phyloP scores from a whole-genome alignment of 1,140 invertebrate species.

The Microvelia longipes region DNA sequence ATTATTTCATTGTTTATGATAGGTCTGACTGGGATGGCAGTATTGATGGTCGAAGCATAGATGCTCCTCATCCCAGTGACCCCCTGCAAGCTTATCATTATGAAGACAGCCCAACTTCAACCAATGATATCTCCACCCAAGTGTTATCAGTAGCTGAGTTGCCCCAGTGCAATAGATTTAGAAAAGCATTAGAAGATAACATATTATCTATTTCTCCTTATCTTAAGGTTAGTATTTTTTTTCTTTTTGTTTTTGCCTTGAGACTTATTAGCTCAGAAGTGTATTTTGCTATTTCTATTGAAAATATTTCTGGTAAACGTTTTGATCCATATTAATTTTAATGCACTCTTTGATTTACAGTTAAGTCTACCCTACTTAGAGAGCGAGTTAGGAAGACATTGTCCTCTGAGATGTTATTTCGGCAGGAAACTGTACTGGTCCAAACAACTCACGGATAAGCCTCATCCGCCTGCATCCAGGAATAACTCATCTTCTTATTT shows the following conservation, averaged over 20 bases:
- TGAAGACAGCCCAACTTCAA: constrained; percentile 35
- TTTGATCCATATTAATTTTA: too few species aligned
- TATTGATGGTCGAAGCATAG: too few species aligned
- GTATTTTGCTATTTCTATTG: too few species aligned
- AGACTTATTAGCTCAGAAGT: background rate
- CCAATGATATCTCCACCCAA: constrained; percentile 17
- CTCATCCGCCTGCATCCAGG: background rate
- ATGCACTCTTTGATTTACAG: too few species aligned
- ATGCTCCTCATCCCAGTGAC: constrained; percentile 47
- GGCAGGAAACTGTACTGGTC: constrained; percentile 67
- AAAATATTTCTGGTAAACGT: too few species aligned
- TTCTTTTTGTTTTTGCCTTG: constrained; percentile 1
- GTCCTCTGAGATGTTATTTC: constrained; percentile 58
- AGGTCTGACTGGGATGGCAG: too few species aligned
- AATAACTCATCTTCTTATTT: background rate
- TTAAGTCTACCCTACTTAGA: constrained; percentile 78
- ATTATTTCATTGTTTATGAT: too few species aligned
- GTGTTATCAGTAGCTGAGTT: constrained; percentile 38
- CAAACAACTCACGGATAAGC: constrained; percentile 28
- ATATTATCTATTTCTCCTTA: constrained; percentile 75
- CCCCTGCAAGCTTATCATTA: constrained; percentile 51
- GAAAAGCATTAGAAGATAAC: constrained; percentile 53
- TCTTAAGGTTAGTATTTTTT: constrained; percentile 33
- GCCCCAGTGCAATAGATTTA: constrained; percentile 48
- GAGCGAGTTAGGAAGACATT: constrained; percentile 63